Conservation (phyloP, 2,888 invertebrate genomes). For the Philhelius pedissequus region DNA sequence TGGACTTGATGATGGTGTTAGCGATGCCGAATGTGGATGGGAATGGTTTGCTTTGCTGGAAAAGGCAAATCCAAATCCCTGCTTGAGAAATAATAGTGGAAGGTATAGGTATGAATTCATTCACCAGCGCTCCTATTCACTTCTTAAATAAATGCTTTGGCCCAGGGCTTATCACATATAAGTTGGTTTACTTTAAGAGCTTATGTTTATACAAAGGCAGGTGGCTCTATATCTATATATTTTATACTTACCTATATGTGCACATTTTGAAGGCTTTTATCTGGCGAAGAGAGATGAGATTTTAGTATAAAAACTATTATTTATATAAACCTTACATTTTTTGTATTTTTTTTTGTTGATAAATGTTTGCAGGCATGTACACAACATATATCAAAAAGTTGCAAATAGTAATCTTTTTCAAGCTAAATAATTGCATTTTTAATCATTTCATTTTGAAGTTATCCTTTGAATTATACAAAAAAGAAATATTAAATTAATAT, state of each 20-base stretch:
- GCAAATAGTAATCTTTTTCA: no score
- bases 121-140: constrained; percentile 4
- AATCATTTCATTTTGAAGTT: no score
- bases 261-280: neutral
- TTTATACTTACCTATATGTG: neutral
- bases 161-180: constrained; percentile 64
- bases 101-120: constrained; percentile 31
- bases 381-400: no score
- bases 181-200: constrained; percentile 54
- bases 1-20: neutral
- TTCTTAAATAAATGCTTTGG: constrained; percentile 64
- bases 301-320: neutral
- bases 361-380: neutral
- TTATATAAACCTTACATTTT: neutral
- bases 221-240: no score
- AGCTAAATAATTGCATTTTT: no score
- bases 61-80: constrained; percentile 54
- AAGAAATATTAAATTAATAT: no score
- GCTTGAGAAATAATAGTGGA: constrained; percentile 47
- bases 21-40: neutral
- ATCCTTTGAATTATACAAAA: no score
- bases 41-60: constrained; percentile 36
- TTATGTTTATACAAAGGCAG: constrained; percentile 13
- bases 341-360: neutral
- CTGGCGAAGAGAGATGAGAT: neutral